Evolutionary conservation across 2,797 vertebrate species (phyloP).

Genomic region (Heliangelus exortis): DNA sequence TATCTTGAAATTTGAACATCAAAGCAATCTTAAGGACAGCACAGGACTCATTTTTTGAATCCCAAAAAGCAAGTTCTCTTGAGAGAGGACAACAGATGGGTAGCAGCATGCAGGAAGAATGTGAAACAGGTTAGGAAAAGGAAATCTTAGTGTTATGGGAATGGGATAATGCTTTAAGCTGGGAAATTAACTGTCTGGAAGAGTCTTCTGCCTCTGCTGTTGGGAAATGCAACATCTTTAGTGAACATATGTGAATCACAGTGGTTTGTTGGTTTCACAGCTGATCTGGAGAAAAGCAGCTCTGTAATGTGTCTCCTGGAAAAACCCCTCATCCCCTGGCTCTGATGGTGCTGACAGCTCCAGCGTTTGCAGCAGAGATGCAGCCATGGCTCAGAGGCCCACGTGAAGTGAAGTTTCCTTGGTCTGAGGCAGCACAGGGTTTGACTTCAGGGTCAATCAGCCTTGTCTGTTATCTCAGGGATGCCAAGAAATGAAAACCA

Average conservation of each 20-base stretch:
- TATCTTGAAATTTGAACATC: neutral
- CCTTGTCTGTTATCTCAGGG: neutral
- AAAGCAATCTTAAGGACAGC: neutral
- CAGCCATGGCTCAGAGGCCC: neutral
- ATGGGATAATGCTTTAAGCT: neutral
- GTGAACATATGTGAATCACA: neutral
- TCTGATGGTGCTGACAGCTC: neutral
- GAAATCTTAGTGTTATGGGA: neutral
- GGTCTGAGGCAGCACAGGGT: neutral
- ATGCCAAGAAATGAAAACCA: neutral
- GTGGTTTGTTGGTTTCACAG: neutral
- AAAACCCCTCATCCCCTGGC: neutral
- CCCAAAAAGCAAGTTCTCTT: neutral
- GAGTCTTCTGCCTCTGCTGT: neutral
- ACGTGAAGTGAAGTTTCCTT: rapidly evolving
- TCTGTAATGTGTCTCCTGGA: neutral
- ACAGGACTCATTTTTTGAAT: neutral
- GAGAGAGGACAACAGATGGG: neutral
- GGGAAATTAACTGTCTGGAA: neutral
- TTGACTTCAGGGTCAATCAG: neutral
- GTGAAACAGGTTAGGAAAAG: neutral
- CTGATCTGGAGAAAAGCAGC: neutral
- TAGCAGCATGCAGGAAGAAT: neutral
- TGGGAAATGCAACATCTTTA: neutral
- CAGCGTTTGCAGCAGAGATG: neutral